Evolutionary conservation across 2,113 vertebrate species (phyloP), one percentile per base, ranked within the genome.

Genomic region (Eudyptes chrysolophus): DNA sequence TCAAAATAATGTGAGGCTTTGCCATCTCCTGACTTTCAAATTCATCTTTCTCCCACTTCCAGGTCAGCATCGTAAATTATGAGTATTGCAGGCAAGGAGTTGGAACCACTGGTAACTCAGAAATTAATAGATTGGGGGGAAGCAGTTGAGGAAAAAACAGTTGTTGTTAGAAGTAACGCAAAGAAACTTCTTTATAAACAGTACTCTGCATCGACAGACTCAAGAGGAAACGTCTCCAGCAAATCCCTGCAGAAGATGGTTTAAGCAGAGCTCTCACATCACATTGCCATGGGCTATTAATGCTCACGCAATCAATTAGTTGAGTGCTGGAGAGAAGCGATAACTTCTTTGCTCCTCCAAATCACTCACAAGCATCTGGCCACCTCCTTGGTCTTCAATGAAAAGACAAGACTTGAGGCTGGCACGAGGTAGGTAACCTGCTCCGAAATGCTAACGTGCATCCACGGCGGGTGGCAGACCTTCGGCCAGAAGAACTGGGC

Each of bases 401-500:
- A 78, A 16, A 36, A 32, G 54, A 17, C 1, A 27, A 52, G 36
- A 17, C 22, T 10, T 2, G 29, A 13, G 34, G 57, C 22, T 11
- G 26, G 16, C 30, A 24, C 0, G 4, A 11, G 57, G 58, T 6
- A 13, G 16, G 5, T 17, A 4, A 69, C 66, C 60, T 62, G 78
- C 66, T 79, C 72, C 24, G 11, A 49, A 58, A 40, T 3, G 20
- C 30, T 24, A 5, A 40, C 0, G 0, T 16, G 9, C 15, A 7
- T 14, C 64, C 42, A 20, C 0, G 0, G 52, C 0, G 0, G 21
- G 22, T 14, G 58, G 40, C 5, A 14, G 52, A 49, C 26, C 58
- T 78, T 54, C 0, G 2, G 58, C 40, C 52, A 48, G 51, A 69
- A 82, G 48, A 36, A 49, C 42, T 4, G 30, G 54, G 17, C 78